Conservation (phyloP, 2,888 invertebrate genomes). For the Epistrophe eligans region DNA sequence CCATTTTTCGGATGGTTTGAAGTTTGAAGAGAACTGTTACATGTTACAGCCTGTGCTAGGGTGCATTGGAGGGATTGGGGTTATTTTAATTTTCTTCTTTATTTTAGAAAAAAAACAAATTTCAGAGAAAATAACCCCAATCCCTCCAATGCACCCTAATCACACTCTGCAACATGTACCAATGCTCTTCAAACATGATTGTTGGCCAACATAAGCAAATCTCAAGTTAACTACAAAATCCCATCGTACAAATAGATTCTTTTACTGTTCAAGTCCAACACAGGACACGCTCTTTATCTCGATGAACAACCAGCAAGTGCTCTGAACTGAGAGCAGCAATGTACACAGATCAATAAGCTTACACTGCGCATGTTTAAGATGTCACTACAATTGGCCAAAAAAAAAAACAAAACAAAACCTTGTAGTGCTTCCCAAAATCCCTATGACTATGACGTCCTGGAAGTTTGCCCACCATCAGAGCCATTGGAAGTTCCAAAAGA, state of each 20-base stretch:
- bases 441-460: constrained; percentile 58
- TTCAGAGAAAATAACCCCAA: neutral
- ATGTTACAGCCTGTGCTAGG: no score
- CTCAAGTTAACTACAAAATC: constrained; percentile 1
- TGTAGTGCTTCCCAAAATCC: constrained; percentile 42
- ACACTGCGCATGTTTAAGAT: constrained; percentile 59
- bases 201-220: constrained; percentile 7
- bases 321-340: constrained; percentile 14
- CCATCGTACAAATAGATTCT: constrained; percentile 20
- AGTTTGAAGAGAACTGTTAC: no score
- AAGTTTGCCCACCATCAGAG: constrained; percentile 34
- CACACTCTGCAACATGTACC: neutral
- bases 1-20: no score
- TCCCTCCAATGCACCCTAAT: neutral
- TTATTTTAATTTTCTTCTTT: no score
- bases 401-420: constrained; percentile 23
- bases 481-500: constrained; percentile 51
- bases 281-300: constrained; percentile 42
- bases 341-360: constrained; percentile 70
- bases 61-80: no score
- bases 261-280: constrained; percentile 25
- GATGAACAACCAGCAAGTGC: constrained; percentile 26
- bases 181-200: constrained; percentile 24
- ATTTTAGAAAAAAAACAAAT: neutral
- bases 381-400: constrained; percentile 19